Evolutionary conservation across 1,140 invertebrate species (phyloP).

Genomic region (Drosophila arawakana): DNA sequence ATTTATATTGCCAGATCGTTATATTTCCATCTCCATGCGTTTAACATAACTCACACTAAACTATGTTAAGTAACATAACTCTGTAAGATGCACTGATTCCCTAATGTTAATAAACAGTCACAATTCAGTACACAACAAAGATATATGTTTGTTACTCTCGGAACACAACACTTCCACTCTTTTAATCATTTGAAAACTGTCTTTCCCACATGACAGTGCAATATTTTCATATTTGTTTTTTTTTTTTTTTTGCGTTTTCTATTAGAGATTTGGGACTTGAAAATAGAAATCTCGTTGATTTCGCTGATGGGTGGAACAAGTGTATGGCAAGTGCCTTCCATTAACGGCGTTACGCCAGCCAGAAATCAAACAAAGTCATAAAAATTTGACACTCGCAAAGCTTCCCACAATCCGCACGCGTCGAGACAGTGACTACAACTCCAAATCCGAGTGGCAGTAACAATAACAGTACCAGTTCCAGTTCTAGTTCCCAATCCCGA

Average conservation of each 20-base stretch:
- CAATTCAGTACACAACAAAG: no score
- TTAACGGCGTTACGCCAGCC: conserved; percentile 65
- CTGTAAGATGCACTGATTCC: no score
- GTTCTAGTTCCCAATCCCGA: background rate
- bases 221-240: background rate
- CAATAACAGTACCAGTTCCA: background rate
- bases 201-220: conserved; percentile 28
- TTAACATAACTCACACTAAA: no score
- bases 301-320: conserved; percentile 63
- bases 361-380: conserved; percentile 82
- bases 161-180: background rate
- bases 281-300: conserved; percentile 52
- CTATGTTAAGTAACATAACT: no score
- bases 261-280: background rate
- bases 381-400: conserved; percentile 76
- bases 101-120: no score
- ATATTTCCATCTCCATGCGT: no score
- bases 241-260: background rate
- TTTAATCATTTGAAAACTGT: background rate
- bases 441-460: conserved; percentile 13
- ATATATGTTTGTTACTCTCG: no score
- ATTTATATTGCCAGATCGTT: no score
- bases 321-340: conserved; percentile 60
- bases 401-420: conserved; percentile 73
- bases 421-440: conserved; percentile 23